Conservation (phyloP, 2,113 vertebrate species). For the Mobula hypostoma region DNA sequence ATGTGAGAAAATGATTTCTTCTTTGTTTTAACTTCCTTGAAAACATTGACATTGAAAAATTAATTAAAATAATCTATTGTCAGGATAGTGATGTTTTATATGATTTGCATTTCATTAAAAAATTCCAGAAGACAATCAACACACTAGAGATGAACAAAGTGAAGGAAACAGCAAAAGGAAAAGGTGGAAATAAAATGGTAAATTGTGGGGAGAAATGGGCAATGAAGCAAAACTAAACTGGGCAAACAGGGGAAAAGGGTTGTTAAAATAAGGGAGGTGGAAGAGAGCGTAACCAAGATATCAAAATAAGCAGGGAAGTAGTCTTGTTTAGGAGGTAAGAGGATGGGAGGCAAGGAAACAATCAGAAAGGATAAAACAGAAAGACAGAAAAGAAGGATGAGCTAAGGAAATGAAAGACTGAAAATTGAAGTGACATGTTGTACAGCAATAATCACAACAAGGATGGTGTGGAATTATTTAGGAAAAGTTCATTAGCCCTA, state of each 20-base stretch:
- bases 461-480: background rate
- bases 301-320: background rate
- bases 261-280: background rate
- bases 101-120: background rate
- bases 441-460: background rate
- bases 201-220: background rate
- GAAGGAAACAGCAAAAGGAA: background rate
- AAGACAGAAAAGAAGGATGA: background rate
- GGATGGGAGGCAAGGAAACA: background rate
- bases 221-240: no score
- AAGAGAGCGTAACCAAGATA: background rate
- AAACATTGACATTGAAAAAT: background rate
- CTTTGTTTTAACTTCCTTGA: background rate
- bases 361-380: background rate
- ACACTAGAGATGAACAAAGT: background rate
- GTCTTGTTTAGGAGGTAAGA: background rate
- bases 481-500: background rate
- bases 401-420: background rate
- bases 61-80: background rate
- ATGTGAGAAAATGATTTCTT: background rate
- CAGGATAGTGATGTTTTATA: background rate
- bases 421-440: no score
- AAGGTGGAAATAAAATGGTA: background rate
- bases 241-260: background rate
- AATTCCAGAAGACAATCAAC: background rate